Evolutionary conservation across 2,113 vertebrate genomes (phyloP), one percentile per base, ranked within the genome.

Genomic region (Falcunculus frontatus): DNA sequence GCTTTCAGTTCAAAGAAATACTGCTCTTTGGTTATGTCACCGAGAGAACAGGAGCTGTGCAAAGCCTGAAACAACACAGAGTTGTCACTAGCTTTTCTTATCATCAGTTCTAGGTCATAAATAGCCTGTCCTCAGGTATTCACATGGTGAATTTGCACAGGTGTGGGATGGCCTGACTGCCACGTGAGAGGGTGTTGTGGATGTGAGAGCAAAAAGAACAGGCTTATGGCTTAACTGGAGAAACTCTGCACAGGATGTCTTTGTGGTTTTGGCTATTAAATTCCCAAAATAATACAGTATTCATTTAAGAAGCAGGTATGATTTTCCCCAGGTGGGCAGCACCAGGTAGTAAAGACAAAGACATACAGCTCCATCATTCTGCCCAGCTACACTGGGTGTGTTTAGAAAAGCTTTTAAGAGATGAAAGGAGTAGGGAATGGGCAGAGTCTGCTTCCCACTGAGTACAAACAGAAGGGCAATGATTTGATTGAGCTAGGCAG

Each of bases 401-500:
- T 67, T 80, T 75, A 79, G 64, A 90, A 93, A 96, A 77, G 84
- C 84, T 94, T 87, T 90, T 84, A 85, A 73, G 67, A 93, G 84
- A 80, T 91, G 82, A 90, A 96, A 87, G 84, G 57, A 93, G 63
- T 16, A 87, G 74, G 50, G 84, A 91, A 77, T 39, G 47, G 64
- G 85, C 72, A 88, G 63, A 85, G 60, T 23, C 82, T 88, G 82
- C 52, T 93, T 83, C 42, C 87, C 8, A 6, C 67, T 57, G 79
- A 56, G 52, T 72, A 55, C 47, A 80, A 37, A 70, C 27, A 91
- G 85, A 88, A 82, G 35, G 47, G 33, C 35, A 83, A 55, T 42
- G 42, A 77, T 94, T 87, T 83, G 82, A 81, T 42, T 72, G 72
- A 80, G 41, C 35, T 55, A 16, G 76, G 73, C 82, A 67, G 68